These are phyloP conservation scores for Eupsittula cactorum DNA, from an alignment of 2,113 vertebrate genomes.

Conservation along the genomic window DNA sequence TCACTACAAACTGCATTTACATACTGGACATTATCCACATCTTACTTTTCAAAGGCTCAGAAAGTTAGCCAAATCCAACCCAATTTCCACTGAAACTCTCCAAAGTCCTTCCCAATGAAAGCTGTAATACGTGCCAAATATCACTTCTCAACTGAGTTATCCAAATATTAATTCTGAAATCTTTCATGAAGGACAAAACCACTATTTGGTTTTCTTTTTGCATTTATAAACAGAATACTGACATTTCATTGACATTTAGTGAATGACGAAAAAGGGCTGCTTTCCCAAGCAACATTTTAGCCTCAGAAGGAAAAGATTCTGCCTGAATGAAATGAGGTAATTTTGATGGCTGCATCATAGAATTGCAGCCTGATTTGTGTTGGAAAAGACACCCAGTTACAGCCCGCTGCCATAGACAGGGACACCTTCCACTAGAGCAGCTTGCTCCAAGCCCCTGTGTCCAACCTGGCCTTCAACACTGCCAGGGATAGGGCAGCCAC, in stretches of 20 bases:
- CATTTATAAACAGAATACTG: not conserved
- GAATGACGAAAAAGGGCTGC: accelerated
- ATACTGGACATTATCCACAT: not conserved
- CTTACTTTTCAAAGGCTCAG: conserved; percentile 6
- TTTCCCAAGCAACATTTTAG: not conserved
- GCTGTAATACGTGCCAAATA: not conserved
- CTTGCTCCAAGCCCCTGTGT: not conserved
- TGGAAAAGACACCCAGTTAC: not conserved
- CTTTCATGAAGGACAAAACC: not conserved
- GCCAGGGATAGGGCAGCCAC: no score
- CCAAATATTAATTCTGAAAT: not conserved
- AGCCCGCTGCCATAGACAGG: not conserved
- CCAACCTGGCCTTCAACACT: no score
- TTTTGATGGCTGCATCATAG: not conserved
- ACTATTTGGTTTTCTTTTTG: not conserved
- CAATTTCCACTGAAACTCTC: conserved; percentile 15
- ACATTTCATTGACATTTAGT: not conserved
- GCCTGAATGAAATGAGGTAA: not conserved
- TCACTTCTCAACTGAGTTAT: not conserved
- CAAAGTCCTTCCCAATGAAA: not conserved
- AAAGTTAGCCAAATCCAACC: conserved; percentile 23
- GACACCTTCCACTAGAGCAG: not conserved
- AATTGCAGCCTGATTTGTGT: not conserved
- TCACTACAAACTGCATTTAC: not conserved
- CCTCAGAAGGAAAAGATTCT: not conserved